Conservation (phyloP, 2,888 invertebrate species). For the Erebia ligea region DNA sequence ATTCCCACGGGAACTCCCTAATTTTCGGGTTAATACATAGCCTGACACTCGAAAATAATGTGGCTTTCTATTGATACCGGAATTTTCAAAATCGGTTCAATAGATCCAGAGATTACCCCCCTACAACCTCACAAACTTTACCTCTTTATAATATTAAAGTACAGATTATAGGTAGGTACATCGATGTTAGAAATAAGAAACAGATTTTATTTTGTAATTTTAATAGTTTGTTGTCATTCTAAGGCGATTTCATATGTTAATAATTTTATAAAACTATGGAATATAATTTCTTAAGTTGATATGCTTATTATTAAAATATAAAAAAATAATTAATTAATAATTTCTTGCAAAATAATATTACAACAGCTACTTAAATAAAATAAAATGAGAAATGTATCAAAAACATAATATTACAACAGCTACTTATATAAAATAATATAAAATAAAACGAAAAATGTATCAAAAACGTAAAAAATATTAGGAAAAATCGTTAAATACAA, state of each 20-base stretch:
- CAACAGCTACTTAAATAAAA: conserved; percentile 2
- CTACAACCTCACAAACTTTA: too few relatives aligned
- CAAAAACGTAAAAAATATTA: conserved; percentile 11
- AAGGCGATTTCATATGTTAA: conserved; percentile 31
- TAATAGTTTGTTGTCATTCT: conserved; percentile 31
- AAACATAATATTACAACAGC: conserved; percentile 9
- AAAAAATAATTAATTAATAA: conserved; percentile 10
- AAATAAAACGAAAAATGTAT: neutral
- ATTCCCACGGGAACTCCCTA: too few relatives aligned
- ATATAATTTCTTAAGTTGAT: conserved; percentile 30
- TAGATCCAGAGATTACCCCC: too few relatives aligned
- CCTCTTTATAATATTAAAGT: too few relatives aligned
- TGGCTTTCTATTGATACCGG: too few relatives aligned
- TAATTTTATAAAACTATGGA: conserved; percentile 32
- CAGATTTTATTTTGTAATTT: conserved; percentile 20
- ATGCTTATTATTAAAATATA: conserved; percentile 17
- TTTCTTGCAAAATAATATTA: conserved; percentile 6
- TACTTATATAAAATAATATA: neutral
- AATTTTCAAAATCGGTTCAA: too few relatives aligned
- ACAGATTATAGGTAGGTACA: too few relatives aligned
- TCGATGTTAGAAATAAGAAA: conserved; percentile 4
- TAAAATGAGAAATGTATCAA: neutral
- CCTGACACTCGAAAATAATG: too few relatives aligned
- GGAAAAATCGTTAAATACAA: conserved; percentile 7
- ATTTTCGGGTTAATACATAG: too few relatives aligned